A percentile compares a stretch with the other conserved stretches of the same genome.
Conservation (phyloP, 2,113 vertebrate species). For the Seriola dumerili region DNA sequence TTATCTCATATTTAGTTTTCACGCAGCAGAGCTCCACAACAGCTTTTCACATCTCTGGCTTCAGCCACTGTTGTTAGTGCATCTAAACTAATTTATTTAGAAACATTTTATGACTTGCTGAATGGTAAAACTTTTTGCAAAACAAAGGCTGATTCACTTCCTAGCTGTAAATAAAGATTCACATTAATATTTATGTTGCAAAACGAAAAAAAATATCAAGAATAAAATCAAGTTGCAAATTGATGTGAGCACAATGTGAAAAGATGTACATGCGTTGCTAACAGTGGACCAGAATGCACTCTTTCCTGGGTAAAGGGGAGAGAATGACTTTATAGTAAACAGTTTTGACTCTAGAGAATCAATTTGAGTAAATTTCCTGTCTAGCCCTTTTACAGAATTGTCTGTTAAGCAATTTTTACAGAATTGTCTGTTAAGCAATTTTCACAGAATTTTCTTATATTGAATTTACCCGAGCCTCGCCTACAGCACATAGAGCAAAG, state of each 20-base stretch:
- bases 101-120: conserved; percentile 22
- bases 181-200: not conserved
- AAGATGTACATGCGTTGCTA: not conserved
- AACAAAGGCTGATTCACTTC: conserved; percentile 7
- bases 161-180: conserved; percentile 3
- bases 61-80: conserved; percentile 18
- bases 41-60: conserved; percentile 5
- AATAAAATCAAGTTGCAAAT: conserved; percentile 12
- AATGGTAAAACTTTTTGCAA: conserved; percentile 15
- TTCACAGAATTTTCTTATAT: not conserved
- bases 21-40: conserved; percentile 21
- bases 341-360: not conserved
- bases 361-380: not conserved
- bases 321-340: not conserved
- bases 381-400: not conserved
- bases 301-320: too few species aligned
- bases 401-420: not conserved
- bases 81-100: conserved; percentile 40
- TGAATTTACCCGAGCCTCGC: not conserved
- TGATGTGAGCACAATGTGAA: not conserved
- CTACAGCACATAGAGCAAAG: not conserved
- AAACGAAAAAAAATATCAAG: conserved; percentile 11
- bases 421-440: not conserved
- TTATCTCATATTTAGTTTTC: conserved; percentile 56
- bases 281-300: not conserved